These are phyloP conservation scores for Rhagonycha lutea DNA, from an alignment of 2,888 invertebrate genomes.

Conservation along the genomic window DNA sequence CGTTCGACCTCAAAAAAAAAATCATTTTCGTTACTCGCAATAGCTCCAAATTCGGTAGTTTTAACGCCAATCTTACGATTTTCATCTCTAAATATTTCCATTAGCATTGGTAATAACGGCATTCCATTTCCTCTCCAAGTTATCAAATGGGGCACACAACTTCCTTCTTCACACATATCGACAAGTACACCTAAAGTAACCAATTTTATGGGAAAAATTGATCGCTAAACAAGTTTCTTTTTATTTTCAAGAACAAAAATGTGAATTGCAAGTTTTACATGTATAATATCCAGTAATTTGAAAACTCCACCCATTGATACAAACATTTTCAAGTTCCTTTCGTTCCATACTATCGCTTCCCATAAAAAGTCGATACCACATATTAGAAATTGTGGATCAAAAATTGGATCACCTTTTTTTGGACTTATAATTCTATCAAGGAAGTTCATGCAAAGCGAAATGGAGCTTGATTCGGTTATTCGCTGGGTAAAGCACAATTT, in stretches of 20 bases:
- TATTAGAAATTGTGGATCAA: slow-evolving; percentile 51
- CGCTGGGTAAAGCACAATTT: slow-evolving; percentile 28
- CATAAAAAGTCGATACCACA: slow-evolving; percentile 53
- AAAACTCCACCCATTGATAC: slow-evolving; percentile 49
- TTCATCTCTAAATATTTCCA: slow-evolving; percentile 54
- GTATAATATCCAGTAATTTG: slow-evolving; percentile 52
- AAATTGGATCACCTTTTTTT: slow-evolving; percentile 41
- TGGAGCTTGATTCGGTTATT: neutral
- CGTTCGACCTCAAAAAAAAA: neutral
- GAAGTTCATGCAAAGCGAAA: slow-evolving; percentile 16
- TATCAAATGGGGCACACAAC: slow-evolving; percentile 52
- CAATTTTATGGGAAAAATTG: slow-evolving; percentile 48
- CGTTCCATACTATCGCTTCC: slow-evolving; percentile 47
- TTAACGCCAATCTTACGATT: slow-evolving; percentile 47
- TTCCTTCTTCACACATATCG: slow-evolving; percentile 51
- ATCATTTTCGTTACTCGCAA: slow-evolving; percentile 44
- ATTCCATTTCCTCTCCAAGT: slow-evolving; percentile 53
- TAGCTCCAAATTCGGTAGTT: slow-evolving; percentile 44
- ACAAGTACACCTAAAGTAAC: slow-evolving; percentile 52
- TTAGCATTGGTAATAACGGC: slow-evolving; percentile 50
- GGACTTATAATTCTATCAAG: slow-evolving; percentile 30
- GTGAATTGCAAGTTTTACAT: slow-evolving; percentile 36
- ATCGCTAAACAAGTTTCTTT: slow-evolving; percentile 32
- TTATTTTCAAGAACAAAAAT: neutral
- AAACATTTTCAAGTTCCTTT: slow-evolving; percentile 45